phyloP scores from a whole-genome alignment of 2,113 vertebrate genomes.

The Neodon shergylaensis region DNA sequence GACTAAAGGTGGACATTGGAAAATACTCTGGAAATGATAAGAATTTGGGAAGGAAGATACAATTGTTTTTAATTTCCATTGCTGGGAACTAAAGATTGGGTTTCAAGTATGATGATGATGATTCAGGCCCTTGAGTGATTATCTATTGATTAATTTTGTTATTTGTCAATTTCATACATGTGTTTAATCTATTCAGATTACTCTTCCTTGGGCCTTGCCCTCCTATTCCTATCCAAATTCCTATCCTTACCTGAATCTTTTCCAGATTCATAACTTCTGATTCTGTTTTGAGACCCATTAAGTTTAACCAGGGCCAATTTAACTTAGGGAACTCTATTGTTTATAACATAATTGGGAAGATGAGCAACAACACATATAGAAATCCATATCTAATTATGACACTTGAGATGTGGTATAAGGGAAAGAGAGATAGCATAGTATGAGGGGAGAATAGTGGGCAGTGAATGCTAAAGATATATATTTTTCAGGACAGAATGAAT shows the following conservation, averaged over 20 bases:
- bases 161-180: neutral
- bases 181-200: neutral
- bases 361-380: neutral
- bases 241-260: neutral
- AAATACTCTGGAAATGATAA: neutral
- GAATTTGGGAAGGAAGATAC: neutral
- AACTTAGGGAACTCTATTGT: neutral
- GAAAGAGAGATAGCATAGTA: neutral
- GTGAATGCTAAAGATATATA: neutral
- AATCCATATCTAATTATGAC: neutral
- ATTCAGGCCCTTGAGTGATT: neutral
- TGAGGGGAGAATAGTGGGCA: neutral
- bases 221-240: neutral
- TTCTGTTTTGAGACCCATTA: neutral
- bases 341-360: neutral
- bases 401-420: neutral
- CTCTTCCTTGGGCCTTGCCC: too few species aligned
- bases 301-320: neutral
- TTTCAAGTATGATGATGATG: slow-evolving; percentile 48
- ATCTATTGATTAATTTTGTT: neutral
- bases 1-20: neutral
- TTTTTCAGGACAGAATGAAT: neutral
- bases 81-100: slow-evolving; percentile 37
- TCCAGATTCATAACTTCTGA: neutral
- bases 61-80: slow-evolving; percentile 57